Conservation (phyloP, 1,140 invertebrate genomes). For the Drosophila kikkawai region DNA sequence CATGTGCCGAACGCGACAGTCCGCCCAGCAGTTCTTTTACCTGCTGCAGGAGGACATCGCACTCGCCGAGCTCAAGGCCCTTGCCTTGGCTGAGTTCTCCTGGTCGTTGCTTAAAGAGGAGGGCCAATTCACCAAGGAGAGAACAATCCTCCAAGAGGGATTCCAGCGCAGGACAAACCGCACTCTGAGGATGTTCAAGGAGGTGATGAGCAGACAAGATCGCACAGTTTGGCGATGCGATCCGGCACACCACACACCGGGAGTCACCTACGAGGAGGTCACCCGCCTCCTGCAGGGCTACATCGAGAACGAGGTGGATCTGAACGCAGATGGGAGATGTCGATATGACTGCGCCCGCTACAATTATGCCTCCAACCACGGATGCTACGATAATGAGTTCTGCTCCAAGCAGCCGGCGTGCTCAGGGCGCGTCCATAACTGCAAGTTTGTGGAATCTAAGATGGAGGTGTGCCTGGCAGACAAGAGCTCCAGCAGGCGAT, state of each 20-base stretch:
- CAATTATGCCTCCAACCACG: too few relatives aligned
- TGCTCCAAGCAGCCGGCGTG: conserved; percentile 89
- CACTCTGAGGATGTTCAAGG: neutral
- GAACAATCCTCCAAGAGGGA: neutral
- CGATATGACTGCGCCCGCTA: conserved; percentile 90
- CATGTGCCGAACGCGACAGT: neutral
- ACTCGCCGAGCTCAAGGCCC: neutral
- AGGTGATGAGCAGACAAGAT: conserved; percentile 83
- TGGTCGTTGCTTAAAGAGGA: neutral
- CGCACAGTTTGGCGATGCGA: conserved; percentile 91
- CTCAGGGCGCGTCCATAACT: conserved; percentile 90
- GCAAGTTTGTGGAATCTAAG: conserved; percentile 92
- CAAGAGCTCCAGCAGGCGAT: conserved; percentile 87
- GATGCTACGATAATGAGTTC: conserved; percentile 89
- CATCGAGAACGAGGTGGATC: conserved; percentile 94
- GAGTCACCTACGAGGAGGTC: conserved; percentile 90
- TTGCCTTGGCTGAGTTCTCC: neutral
- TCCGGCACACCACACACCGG: conserved; percentile 85
- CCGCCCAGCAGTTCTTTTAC: neutral
- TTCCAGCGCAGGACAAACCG: neutral
- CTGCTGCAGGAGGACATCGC: neutral
- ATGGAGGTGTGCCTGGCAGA: conserved; percentile 91
- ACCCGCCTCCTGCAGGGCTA: conserved; percentile 94
- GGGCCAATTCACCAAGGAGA: neutral
- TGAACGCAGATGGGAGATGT: conserved; percentile 87